Base-by-base conservation (phyloP, 2,888 invertebrate genomes). In the Ernsta delagoae region DNA sequence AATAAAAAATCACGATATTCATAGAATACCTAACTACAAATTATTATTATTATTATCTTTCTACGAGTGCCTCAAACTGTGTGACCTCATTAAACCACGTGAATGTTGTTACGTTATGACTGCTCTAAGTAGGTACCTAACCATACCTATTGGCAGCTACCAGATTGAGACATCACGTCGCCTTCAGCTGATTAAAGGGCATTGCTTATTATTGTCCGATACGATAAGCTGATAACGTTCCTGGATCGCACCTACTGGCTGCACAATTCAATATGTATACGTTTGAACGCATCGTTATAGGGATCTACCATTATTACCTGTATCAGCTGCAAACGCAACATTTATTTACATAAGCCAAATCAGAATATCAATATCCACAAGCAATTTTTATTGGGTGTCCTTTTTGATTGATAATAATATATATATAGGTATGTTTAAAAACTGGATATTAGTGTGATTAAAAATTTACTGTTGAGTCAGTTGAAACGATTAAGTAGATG, bases 151-250 rank as follows among this genome's bases (percentile, higher is more conserved):
- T 59, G 43, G 12, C 54, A 31, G 11, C 60, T 39, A 54, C 54
- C 54, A 31, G 11, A 54, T 74, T 74, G 71, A 78, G 72, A 75
- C 73, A 75, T 78, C 83, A 81, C 79, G 81, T 75, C 75, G 68
- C 71, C 75, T 65, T 43, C 71, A 70, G 69, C 76, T 82, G 82
- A 79, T 68, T 73, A 72, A 63, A 75, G 75, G 74, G 71, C 75
- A 72, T 75, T 78, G 73, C 74, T 74, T 74, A 79, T 75, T 69
- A 53, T 59, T 70, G 68, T 60, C 71, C 54, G 48, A 74, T 75
- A 73, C 72, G 82, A 82, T 81, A 79, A 78, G 72, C 70, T 67
- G 80, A 82, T 80, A 79, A 75, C 56, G 59, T 8, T 36, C 12
- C 12, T 64, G 41, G 36, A 24, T 41, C 43, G 24, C 54, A 53